Percentiles rank a stretch among this genome's conserved stretches.
phyloP scores from a whole-genome alignment of 2,888 invertebrate genomes.

The Cyclophora albipunctata region DNA sequence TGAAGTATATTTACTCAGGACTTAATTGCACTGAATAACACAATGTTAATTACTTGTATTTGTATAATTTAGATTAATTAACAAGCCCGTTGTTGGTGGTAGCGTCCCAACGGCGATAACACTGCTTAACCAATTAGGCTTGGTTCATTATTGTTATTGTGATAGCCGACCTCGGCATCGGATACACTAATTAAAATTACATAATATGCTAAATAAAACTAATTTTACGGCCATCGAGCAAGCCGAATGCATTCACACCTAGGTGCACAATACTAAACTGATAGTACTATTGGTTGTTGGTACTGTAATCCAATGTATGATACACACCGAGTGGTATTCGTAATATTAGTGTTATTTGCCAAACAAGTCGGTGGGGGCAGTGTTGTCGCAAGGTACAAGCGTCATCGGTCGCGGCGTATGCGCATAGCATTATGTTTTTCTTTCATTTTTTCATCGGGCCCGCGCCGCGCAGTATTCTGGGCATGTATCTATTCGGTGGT shows the following conservation, averaged over 20 bases:
- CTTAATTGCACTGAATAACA: slow-evolving; percentile 63
- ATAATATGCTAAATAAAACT: slow-evolving; percentile 34
- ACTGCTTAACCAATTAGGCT: slow-evolving; percentile 61
- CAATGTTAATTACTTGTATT: slow-evolving; percentile 46
- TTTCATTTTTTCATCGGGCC: slow-evolving; percentile 71
- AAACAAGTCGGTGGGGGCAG: slow-evolving; percentile 38
- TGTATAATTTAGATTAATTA: slow-evolving; percentile 49
- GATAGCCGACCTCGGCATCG: slow-evolving; percentile 10
- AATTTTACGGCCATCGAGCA: slow-evolving; percentile 35
- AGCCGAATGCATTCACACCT: slow-evolving; percentile 4
- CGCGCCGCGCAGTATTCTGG: slow-evolving; percentile 91
- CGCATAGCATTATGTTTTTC: slow-evolving; percentile 73
- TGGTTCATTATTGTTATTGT: slow-evolving; percentile 22
- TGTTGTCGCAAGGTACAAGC: slow-evolving; percentile 52
- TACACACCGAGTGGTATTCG: slow-evolving; percentile 14
- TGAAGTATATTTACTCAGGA: slow-evolving; percentile 41
- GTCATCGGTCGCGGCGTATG: slow-evolving; percentile 62
- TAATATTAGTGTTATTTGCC: slow-evolving; percentile 40
- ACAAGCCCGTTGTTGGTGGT: slow-evolving; percentile 56
- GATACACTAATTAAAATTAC: slow-evolving; percentile 6
- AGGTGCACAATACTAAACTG: slow-evolving; percentile 14
- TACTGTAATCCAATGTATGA: slow-evolving; percentile 12
- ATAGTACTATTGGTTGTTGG: slow-evolving; percentile 10
- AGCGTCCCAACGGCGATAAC: slow-evolving; percentile 63
- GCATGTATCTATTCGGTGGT: slow-evolving; percentile 99